Evolutionary conservation across 2,797 vertebrate genomes (phyloP).

Genomic region (Oreortyx pictus): DNA sequence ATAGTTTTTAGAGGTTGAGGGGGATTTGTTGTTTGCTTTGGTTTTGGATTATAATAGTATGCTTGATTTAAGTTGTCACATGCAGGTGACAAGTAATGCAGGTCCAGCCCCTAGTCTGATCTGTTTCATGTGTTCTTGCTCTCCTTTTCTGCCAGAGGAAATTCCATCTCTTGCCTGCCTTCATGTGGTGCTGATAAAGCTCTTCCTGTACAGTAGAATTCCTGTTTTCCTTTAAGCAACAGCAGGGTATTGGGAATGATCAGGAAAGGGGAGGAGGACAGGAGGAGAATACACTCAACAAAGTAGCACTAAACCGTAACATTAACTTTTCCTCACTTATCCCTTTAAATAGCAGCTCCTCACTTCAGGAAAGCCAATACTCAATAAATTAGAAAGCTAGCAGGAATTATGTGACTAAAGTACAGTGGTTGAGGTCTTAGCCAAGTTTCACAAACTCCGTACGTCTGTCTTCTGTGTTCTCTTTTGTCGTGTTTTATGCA

Average conservation of each 20-base stretch:
- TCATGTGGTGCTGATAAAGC: constrained; percentile 98
- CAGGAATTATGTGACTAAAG: not conserved
- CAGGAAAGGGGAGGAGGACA: constrained; percentile 87
- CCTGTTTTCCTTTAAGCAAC: constrained; percentile 92
- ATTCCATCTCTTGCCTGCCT: constrained; percentile 96
- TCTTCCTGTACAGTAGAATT: constrained; percentile 98
- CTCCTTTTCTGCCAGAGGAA: constrained; percentile 91
- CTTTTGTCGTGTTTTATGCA: constrained; percentile 41
- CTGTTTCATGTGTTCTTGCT: constrained; percentile 83
- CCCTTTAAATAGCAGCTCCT: constrained; percentile 48
- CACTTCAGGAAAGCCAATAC: not conserved
- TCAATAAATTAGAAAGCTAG: constrained; percentile 32
- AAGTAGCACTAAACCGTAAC: constrained; percentile 70
- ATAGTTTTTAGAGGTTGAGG: not conserved
- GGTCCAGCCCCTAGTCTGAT: constrained; percentile 77
- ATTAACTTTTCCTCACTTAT: constrained; percentile 68
- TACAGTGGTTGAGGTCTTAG: constrained; percentile 18
- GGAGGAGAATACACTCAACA: constrained; percentile 76
- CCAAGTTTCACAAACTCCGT: constrained; percentile 40
- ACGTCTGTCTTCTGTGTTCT: constrained; percentile 15
- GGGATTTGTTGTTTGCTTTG: not conserved
- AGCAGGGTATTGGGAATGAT: constrained; percentile 88
- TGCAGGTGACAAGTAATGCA: constrained; percentile 86
- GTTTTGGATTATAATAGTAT: constrained; percentile 17
- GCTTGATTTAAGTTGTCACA: constrained; percentile 71